Conservation (phyloP, 30 jellyfish, hydroid and myxozoan species). For the Hydractinia symbiolongicarpus region DNA sequence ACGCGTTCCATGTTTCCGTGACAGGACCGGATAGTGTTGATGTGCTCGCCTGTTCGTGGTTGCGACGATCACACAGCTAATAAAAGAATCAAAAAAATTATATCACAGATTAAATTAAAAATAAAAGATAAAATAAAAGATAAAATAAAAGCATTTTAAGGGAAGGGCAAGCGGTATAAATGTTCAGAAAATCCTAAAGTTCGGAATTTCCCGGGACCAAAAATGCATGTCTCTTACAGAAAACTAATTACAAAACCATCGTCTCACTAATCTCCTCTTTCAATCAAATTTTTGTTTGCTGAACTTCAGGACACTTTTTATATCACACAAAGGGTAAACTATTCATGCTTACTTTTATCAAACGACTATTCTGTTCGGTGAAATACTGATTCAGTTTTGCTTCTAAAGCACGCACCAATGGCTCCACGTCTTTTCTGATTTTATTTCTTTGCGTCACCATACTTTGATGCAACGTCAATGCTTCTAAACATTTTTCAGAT, state of each 20-base stretch:
- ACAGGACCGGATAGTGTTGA: constrained; percentile 83
- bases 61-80: constrained; percentile 79
- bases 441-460: constrained; percentile 18
- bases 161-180: no score
- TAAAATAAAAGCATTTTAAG: no score
- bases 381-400: constrained; percentile 63
- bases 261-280: no score
- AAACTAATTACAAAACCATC: no score
- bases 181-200: no score
- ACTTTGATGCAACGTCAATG: constrained; percentile 40
- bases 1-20: constrained; percentile 97
- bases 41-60: constrained; percentile 73
- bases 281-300: no score
- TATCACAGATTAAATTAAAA: not conserved
- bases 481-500: constrained; percentile 40
- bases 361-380: constrained; percentile 66
- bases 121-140: not conserved
- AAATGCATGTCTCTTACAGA: no score
- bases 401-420: constrained; percentile 59
- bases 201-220: no score
- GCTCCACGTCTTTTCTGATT: constrained; percentile 45
- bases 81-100: not conserved
- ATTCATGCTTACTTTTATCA: constrained; percentile 41
- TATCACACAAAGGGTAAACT: no score
- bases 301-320: no score